phyloP scores from a whole-genome alignment of 2,113 vertebrate species.

The Oncorhynchus nerka region DNA sequence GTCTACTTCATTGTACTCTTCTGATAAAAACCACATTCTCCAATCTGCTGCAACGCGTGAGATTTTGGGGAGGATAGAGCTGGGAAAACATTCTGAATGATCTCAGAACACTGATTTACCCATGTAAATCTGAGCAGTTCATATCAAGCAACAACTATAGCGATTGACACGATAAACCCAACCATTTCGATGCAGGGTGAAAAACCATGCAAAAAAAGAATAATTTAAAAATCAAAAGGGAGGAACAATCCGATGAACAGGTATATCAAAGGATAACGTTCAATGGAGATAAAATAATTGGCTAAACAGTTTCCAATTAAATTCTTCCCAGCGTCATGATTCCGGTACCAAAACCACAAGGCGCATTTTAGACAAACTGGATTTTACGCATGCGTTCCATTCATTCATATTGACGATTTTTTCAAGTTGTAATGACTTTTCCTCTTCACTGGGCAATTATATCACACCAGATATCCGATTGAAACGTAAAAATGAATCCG shows the following conservation, averaged over 20 bases:
- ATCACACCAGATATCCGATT: slow-evolving; percentile 49
- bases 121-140: slow-evolving; percentile 58
- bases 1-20: slow-evolving; percentile 57
- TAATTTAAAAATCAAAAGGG: slow-evolving; percentile 30
- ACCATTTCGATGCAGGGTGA: slow-evolving; percentile 63
- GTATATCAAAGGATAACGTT: slow-evolving; percentile 45
- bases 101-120: slow-evolving; percentile 59
- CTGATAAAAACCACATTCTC: slow-evolving; percentile 55
- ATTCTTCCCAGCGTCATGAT: slow-evolving; percentile 34
- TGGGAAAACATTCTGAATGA: slow-evolving; percentile 59
- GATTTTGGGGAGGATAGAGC: slow-evolving; percentile 48
- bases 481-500: slow-evolving; percentile 43
- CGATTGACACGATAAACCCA: slow-evolving; percentile 49
- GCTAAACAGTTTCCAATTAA: slow-evolving; percentile 50
- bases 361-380: slow-evolving; percentile 38
- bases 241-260: slow-evolving; percentile 46
- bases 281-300: slow-evolving; percentile 28
- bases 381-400: slow-evolving; percentile 33
- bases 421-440: slow-evolving; percentile 31
- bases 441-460: slow-evolving; percentile 39
- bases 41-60: slow-evolving; percentile 53
- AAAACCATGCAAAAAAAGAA: slow-evolving; percentile 18
- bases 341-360: slow-evolving; percentile 28
- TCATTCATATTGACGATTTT: slow-evolving; percentile 26
- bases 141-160: slow-evolving; percentile 51